Evolutionary conservation across 2,888 invertebrate species (phyloP).

Genomic region (Athalia circularis): DNA sequence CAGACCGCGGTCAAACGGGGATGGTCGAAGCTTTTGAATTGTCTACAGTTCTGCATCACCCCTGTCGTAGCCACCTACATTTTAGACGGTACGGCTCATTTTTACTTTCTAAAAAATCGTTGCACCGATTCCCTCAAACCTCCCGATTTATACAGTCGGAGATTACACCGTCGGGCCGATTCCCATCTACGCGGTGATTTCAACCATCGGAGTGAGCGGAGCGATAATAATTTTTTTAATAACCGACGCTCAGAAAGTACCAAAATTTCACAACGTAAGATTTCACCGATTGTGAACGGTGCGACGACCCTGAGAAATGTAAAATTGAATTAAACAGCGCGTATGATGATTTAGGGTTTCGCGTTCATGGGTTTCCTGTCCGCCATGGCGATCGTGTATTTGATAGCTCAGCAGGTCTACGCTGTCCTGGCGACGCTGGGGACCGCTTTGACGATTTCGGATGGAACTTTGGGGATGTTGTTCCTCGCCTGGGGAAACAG

Average conservation of each 20-base stretch:
- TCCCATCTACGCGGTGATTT: slow-evolving; percentile 58
- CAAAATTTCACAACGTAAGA: slow-evolving; percentile 69
- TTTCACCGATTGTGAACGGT: too few relatives aligned
- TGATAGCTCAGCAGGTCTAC: slow-evolving; percentile 80
- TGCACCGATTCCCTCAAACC: too few relatives aligned
- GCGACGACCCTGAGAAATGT: too few relatives aligned
- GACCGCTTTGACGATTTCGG: slow-evolving; percentile 77
- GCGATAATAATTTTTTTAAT: slow-evolving; percentile 61
- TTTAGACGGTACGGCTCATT: slow-evolving; percentile 61
- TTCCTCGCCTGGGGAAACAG: slow-evolving; percentile 82
- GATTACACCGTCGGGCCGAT: slow-evolving; percentile 58
- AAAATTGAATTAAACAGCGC: not conserved
- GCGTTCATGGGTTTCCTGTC: slow-evolving; percentile 78
- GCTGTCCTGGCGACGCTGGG: slow-evolving; percentile 77
- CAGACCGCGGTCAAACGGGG: slow-evolving; percentile 74
- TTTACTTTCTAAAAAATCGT: not conserved
- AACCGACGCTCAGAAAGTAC: slow-evolving; percentile 60
- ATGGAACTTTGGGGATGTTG: slow-evolving; percentile 80
- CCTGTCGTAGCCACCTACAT: slow-evolving; percentile 73
- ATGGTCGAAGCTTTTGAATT: slow-evolving; percentile 78
- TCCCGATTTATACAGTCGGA: slow-evolving; percentile 58
- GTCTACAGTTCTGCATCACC: slow-evolving; percentile 75
- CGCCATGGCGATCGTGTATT: slow-evolving; percentile 79
- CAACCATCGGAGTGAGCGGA: slow-evolving; percentile 54
- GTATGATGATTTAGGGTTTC: slow-evolving; percentile 64